Percentiles rank a stretch among this genome's conserved stretches.
Conservation (phyloP, 2,113 vertebrate genomes). For the Sula dactylatra region DNA sequence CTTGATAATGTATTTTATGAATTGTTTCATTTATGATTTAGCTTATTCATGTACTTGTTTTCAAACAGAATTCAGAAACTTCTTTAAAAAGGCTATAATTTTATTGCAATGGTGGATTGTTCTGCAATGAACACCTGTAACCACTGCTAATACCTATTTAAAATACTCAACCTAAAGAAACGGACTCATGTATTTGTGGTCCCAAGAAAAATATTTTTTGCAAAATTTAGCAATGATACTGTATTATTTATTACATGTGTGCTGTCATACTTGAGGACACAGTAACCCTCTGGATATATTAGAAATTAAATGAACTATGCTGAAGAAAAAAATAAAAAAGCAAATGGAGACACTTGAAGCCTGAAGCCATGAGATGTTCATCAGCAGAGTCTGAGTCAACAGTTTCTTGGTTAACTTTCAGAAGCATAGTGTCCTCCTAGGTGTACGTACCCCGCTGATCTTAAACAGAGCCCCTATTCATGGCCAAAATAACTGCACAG, state of each 20-base stretch:
- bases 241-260: slow-evolving; percentile 4
- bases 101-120: neutral
- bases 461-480: slow-evolving; percentile 71
- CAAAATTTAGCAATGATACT: neutral
- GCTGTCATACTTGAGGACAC: slow-evolving; percentile 25
- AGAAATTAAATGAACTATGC: slow-evolving; percentile 75
- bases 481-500: slow-evolving; percentile 64
- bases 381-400: slow-evolving; percentile 29
- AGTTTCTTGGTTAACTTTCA: slow-evolving; percentile 70
- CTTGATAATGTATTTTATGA: neutral
- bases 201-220: neutral
- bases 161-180: neutral
- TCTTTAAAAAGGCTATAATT: neutral
- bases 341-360: slow-evolving; percentile 12
- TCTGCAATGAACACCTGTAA: neutral
- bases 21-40: neutral
- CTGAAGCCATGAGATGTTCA: slow-evolving; percentile 18
- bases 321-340: slow-evolving; percentile 51
- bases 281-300: slow-evolving; percentile 70
- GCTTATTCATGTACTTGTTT: neutral
- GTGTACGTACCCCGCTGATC: slow-evolving; percentile 63
- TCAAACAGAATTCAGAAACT: neutral
- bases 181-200: neutral
- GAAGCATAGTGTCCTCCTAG: slow-evolving; percentile 69
- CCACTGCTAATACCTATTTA: neutral